Percentiles rank a stretch among this genome's conserved stretches.
These are phyloP conservation scores for Centropus bengalensis DNA, from an alignment of 2,113 vertebrate genomes.

Conservation along the genomic window DNA sequence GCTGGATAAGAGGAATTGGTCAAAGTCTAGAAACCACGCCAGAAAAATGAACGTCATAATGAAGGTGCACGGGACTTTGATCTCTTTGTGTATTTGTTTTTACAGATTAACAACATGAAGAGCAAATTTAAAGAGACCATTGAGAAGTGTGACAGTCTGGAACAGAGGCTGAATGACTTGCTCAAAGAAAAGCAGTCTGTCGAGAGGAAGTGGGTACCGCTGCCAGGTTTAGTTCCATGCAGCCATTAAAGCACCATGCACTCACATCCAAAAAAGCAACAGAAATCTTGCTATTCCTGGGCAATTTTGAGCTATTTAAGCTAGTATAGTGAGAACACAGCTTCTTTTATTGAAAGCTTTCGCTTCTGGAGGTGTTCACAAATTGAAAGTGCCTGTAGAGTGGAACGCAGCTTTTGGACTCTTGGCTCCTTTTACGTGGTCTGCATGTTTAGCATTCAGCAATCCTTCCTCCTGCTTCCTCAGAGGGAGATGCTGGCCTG, in stretches of 20 bases:
- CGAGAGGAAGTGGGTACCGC: conserved; percentile 90
- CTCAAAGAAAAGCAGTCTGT: conserved; percentile 91
- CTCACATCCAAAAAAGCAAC: not conserved
- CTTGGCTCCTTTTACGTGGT: not conserved
- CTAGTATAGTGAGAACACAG: not conserved
- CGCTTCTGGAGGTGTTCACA: conserved; percentile 42
- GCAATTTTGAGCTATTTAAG: conserved; percentile 36
- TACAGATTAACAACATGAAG: conserved; percentile 98
- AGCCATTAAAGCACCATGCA: not conserved
- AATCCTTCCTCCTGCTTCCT: conserved; percentile 3
- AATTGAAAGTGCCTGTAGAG: not conserved
- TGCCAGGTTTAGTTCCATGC: conserved; percentile 26
- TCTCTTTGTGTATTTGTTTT: conserved; percentile 59
- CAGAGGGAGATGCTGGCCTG: not conserved
- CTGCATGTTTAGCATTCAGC: not conserved
- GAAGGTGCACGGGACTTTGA: not conserved
- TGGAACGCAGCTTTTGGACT: not conserved
- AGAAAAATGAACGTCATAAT: not conserved
- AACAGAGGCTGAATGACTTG: conserved; percentile 88
- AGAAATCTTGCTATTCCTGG: not conserved
- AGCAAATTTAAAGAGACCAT: conserved; percentile 98
- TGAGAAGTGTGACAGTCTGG: conserved; percentile 95
- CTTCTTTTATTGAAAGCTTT: not conserved
- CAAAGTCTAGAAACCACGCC: not conserved
- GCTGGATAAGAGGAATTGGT: not conserved